Evolutionary conservation across 2,888 invertebrate species (phyloP).

Genomic region (Octonoba sinensis): DNA sequence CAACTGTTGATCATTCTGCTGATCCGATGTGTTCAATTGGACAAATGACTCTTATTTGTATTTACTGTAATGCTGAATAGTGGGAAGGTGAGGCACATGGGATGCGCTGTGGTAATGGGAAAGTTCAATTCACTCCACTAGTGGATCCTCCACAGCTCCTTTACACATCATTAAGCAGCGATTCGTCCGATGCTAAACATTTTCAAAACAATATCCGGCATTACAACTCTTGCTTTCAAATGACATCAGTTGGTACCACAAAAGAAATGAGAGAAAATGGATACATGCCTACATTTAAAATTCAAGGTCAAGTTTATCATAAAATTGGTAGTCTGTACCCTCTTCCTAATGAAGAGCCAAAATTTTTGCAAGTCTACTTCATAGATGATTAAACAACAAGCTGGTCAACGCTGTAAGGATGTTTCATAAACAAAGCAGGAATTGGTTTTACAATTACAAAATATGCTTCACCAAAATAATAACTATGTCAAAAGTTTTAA

Average conservation of each 20-base stretch:
- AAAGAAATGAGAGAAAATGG: neutral
- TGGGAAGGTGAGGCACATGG: neutral
- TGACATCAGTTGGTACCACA: conserved; percentile 25
- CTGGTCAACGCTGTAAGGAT: conserved; percentile 60
- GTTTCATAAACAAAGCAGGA: conserved; percentile 66
- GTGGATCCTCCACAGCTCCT: neutral
- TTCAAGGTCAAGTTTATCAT: conserved; percentile 40
- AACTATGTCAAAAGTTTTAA: conserved; percentile 68
- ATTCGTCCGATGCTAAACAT: conserved; percentile 5
- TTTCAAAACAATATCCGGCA: neutral
- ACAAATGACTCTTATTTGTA: neutral
- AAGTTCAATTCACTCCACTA: neutral
- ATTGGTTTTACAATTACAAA: conserved; percentile 67
- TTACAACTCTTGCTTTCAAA: conserved; percentile 31
- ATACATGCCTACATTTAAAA: conserved; percentile 14
- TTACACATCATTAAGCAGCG: neutral
- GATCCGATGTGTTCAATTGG: neutral
- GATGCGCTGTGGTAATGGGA: conserved; percentile 8
- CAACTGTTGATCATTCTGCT: neutral
- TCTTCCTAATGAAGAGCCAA: conserved; percentile 6
- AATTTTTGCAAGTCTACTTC: conserved; percentile 65
- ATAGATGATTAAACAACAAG: conserved; percentile 66
- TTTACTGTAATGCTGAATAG: neutral
- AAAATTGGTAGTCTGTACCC: conserved; percentile 11
- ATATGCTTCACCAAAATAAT: conserved; percentile 66